These are phyloP conservation scores for Spodoptera littoralis DNA, from an alignment of 2,888 invertebrate genomes.

Conservation along the genomic window DNA sequence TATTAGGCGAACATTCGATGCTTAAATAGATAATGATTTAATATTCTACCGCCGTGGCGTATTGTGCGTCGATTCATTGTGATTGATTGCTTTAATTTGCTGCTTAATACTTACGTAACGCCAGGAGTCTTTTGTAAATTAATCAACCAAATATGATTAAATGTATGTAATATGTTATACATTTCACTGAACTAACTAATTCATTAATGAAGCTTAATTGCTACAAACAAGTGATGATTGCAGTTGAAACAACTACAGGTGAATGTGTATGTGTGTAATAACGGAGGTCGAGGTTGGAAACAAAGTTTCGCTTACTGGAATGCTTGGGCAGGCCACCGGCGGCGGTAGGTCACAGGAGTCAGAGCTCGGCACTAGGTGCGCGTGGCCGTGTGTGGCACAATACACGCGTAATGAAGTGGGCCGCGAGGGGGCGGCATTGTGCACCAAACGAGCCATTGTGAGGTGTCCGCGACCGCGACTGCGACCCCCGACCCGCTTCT, in stretches of 20 bases:
- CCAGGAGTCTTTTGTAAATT: slow-evolving; percentile 62
- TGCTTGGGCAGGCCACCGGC: slow-evolving; percentile 73
- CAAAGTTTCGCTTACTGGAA: slow-evolving; percentile 67
- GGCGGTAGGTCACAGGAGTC: slow-evolving; percentile 76
- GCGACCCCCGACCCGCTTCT: slow-evolving; percentile 81
- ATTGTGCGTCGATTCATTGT: slow-evolving; percentile 71
- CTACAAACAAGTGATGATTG: slow-evolving; percentile 19
- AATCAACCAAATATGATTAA: slow-evolving; percentile 31
- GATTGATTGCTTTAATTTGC: slow-evolving; percentile 76
- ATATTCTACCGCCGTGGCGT: slow-evolving; percentile 64
- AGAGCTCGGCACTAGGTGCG: slow-evolving; percentile 67
- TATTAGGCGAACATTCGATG: slow-evolving; percentile 76
- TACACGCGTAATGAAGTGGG: slow-evolving; percentile 89
- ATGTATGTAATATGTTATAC: slow-evolving; percentile 11
- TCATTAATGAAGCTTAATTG: slow-evolving; percentile 16
- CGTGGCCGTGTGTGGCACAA: slow-evolving; percentile 77
- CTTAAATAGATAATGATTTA: slow-evolving; percentile 78
- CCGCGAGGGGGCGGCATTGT: slow-evolving; percentile 86
- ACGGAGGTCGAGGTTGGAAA: slow-evolving; percentile 50
- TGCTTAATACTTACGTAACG: slow-evolving; percentile 67
- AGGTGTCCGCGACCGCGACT: slow-evolving; percentile 71
- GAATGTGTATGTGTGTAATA: slow-evolving; percentile 55
- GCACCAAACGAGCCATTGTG: slow-evolving; percentile 85
- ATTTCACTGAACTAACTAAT: slow-evolving; percentile 8
- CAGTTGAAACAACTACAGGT: slow-evolving; percentile 16